These are phyloP conservation scores for Zaprionus davidi DNA, from an alignment of 1,140 invertebrate species.

Conservation along the genomic window DNA sequence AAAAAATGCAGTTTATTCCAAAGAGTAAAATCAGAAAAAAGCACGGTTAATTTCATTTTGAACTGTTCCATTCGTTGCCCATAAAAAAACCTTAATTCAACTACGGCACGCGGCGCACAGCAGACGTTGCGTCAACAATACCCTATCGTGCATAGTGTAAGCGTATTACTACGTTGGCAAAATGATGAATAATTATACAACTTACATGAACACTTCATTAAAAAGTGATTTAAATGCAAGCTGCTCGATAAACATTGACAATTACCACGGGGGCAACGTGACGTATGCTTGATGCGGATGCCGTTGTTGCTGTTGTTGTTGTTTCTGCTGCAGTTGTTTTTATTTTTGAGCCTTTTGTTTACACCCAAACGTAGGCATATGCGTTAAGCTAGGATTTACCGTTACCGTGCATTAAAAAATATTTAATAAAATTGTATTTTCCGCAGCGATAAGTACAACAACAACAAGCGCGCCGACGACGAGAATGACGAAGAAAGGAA, in stretches of 20 bases:
- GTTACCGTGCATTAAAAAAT: constrained; percentile 42
- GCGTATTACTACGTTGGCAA: constrained; percentile 18
- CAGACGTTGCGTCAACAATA: not conserved
- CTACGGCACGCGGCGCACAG: not conserved
- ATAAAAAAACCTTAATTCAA: not conserved
- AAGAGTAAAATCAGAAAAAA: not conserved
- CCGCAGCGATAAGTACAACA: constrained; percentile 54
- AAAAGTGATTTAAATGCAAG: constrained; percentile 67
- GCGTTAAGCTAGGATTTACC: constrained; percentile 64
- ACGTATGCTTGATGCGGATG: constrained; percentile 43
- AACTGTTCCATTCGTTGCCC: not conserved
- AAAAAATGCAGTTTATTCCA: not conserved
- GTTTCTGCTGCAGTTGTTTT: constrained; percentile 22
- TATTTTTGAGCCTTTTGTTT: constrained; percentile 18
- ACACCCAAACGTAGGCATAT: constrained; percentile 7
- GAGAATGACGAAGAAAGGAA: constrained; percentile 3
- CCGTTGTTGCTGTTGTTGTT: constrained; percentile 28
- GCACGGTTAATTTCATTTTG: not conserved
- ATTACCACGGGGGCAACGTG: constrained; percentile 41
- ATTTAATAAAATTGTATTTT: constrained; percentile 59
- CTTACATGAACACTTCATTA: constrained; percentile 65
- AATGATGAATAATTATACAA: constrained; percentile 62
- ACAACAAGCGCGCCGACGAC: constrained; percentile 8
- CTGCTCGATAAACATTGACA: constrained; percentile 66
- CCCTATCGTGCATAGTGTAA: not conserved